Conservation (phyloP, 23 tunicate genomes). For the Trididemnum miniatum region DNA sequence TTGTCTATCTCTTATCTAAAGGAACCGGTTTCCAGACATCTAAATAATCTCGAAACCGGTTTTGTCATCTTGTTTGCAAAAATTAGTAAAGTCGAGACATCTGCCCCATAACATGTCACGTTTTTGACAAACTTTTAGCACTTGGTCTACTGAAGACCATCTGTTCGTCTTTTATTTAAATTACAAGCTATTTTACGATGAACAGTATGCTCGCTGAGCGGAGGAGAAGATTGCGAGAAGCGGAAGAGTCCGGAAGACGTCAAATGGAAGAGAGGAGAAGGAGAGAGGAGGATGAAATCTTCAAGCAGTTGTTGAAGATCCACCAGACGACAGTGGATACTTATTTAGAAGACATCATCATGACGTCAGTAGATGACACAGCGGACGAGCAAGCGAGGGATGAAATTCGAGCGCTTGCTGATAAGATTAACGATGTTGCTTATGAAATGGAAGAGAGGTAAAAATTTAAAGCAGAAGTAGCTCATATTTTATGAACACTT, state of each 20-base stretch:
- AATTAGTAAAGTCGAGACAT: too few species aligned
- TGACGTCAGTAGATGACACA: slow-evolving; percentile 63
- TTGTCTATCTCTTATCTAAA: too few species aligned
- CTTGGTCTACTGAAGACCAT: too few species aligned
- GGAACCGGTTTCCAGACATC: too few species aligned
- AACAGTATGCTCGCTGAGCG: slow-evolving; percentile 95
- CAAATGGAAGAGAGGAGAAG: slow-evolving; percentile 95
- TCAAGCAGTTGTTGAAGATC: slow-evolving; percentile 75
- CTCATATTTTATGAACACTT: too few species aligned
- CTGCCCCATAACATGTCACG: too few species aligned
- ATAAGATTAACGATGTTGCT: slow-evolving; percentile 84
- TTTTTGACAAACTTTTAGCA: too few species aligned
- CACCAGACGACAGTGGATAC: slow-evolving; percentile 94
- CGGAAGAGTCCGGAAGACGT: slow-evolving; percentile 94
- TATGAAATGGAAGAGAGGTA: slow-evolving; percentile 89
- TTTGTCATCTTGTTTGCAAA: too few species aligned
- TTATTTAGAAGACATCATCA: slow-evolving; percentile 84
- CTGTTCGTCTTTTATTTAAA: too few species aligned
- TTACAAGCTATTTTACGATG: too few species aligned
- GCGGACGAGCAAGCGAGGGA: slow-evolving; percentile 94
- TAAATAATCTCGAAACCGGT: too few species aligned
- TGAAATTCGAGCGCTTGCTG: slow-evolving; percentile 79
- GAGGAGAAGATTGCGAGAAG: slow-evolving; percentile 88
- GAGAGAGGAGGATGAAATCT: slow-evolving; percentile 98
- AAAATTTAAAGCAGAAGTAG: background rate